These are phyloP conservation scores for Lepidurus packardi DNA, from an alignment of 1,140 invertebrate genomes.

Conservation along the genomic window DNA sequence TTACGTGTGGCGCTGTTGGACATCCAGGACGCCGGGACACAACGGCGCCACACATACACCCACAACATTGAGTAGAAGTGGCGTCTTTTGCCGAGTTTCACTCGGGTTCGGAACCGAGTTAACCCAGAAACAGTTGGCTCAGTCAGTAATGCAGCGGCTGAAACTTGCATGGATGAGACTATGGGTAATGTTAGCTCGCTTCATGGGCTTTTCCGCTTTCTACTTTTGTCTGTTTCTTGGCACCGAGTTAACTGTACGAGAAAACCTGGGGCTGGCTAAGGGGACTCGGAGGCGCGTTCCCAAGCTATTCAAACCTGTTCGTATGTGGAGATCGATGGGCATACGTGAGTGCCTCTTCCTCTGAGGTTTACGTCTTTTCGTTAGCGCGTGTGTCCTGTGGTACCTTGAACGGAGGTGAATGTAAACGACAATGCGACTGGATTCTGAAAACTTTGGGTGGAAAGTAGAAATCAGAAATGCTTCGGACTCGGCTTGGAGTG, in stretches of 20 bases:
- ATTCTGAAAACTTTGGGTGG: no score
- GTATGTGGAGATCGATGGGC: slow-evolving; percentile 20
- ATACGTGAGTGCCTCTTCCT: slow-evolving; percentile 15
- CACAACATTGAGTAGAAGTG: background rate
- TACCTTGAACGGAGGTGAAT: no score
- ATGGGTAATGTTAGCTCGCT: no score
- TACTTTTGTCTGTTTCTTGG: background rate
- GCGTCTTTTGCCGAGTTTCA: no score
- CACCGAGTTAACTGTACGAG: background rate
- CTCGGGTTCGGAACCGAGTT: no score
- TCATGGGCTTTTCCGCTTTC: background rate
- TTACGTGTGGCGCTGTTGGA: no score
- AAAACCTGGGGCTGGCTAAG: background rate
- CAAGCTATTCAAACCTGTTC: slow-evolving; percentile 6
- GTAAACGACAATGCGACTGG: no score
- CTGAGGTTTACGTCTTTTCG: slow-evolving; percentile 12
- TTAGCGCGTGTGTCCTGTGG: background rate
- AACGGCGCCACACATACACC: background rate
- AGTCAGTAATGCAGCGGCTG: no score
- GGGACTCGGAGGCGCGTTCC: background rate
- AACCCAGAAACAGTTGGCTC: no score
- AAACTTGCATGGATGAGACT: no score
- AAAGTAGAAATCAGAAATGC: no score
- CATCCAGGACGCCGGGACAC: background rate
- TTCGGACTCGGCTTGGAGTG: no score